Base-by-base conservation (phyloP, 2,113 vertebrate species). In the Scomber scombrus region DNA sequence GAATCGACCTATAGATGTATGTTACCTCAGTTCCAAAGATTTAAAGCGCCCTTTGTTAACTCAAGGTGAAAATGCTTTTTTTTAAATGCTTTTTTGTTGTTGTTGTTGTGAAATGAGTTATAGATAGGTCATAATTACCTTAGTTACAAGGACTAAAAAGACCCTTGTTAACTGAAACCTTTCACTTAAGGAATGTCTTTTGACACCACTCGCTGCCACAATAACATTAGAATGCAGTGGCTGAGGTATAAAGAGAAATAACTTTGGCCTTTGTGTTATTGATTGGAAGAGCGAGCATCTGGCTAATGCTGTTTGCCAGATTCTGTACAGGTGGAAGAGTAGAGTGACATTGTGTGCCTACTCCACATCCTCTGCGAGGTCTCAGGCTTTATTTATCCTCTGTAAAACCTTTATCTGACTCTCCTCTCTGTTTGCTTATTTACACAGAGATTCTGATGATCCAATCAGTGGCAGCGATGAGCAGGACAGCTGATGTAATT, bases 241-340 rank as follows among this genome's bases (percentile, higher is more conserved):
- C 4, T 8, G n/a, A 45, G 75, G n/a, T 64, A 23, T 55, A 46
- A 60, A 75, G 65, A 74, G 79, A 55, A 56, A 63, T 73, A 74
- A 58, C 66, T 74, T n/a, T 31, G 31, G 64, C 21, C 10, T 50
- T 56, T n/a, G 19, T 70, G 52, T 19, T 80, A 89, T 75, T 80
- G 89, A 89, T 82, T 57, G 67, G 60, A 56, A 45, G 62, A 46
- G 3, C 1, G 7, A 78, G 46, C 45, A 78, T 63, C 31, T 78
- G 76, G 65, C 47, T 71, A 19, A 73, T 52, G 78, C 69, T 62
- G 66, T 54, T 54, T 67, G 18, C 76, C 34, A 51, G 34, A 6
- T 40, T 40, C 29, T 51, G 51, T 70, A 61, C 18, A 78, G 66
- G 65, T 61, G 56, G 78, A 70, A 16, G 52, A 63, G 12, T 46